Evolutionary conservation across 2,797 vertebrate genomes (phyloP).

Genomic region (Etheostoma nigrum): DNA sequence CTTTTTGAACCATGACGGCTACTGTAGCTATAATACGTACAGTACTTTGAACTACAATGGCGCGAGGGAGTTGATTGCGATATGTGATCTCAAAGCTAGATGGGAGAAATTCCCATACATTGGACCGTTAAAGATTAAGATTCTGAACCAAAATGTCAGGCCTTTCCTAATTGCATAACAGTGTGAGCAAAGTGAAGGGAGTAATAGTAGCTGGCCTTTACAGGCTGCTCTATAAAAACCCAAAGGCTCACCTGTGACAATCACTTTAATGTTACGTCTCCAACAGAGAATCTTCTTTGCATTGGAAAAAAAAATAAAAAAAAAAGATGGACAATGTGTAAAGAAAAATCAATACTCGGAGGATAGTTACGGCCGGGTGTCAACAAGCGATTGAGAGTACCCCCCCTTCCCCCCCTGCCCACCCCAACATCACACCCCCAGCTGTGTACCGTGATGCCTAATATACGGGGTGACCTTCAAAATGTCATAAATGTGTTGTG

Average conservation of each 20-base stretch:
- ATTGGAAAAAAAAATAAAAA: slow-evolving; percentile 71
- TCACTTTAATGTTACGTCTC: slow-evolving; percentile 78
- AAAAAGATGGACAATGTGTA: slow-evolving; percentile 59
- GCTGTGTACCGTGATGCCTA: slow-evolving; percentile 93
- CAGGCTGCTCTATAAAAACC: slow-evolving; percentile 68
- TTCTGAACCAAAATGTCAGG: slow-evolving; percentile 4
- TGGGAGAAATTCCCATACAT: no score
- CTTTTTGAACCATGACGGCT: no score
- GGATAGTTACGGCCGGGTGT: slow-evolving; percentile 88
- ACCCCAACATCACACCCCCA: slow-evolving; percentile 82
- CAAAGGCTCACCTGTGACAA: slow-evolving; percentile 79
- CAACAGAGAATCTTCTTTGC: slow-evolving; percentile 78
- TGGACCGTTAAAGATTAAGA: background rate
- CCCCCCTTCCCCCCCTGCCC: slow-evolving; percentile 89
- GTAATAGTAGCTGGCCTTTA: slow-evolving; percentile 62
- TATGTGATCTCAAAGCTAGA: no score
- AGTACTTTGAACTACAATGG: no score
- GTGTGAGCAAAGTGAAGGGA: slow-evolving; percentile 52
- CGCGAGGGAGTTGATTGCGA: no score
- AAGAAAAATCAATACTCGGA: slow-evolving; percentile 81
- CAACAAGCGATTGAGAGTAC: slow-evolving; percentile 91
- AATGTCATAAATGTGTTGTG: slow-evolving; percentile 99
- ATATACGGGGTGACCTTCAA: slow-evolving; percentile 99
- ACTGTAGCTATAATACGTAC: no score
- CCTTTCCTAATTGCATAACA: slow-evolving; percentile 22